These are phyloP conservation scores for Morpho helenor DNA, from an alignment of 2,888 invertebrate genomes.

Conservation along the genomic window DNA sequence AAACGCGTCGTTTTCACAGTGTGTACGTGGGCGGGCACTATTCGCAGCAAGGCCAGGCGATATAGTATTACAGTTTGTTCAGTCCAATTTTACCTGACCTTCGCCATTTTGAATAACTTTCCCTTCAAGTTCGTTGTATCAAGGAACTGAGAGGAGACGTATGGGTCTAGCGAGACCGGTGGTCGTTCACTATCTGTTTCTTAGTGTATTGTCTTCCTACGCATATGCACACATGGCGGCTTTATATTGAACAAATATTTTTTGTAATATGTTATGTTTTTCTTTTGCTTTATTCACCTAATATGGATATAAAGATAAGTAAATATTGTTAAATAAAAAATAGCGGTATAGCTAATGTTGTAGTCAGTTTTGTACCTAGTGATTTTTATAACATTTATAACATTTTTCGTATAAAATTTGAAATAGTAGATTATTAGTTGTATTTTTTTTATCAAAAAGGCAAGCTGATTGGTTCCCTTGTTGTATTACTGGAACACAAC, in stretches of 20 bases:
- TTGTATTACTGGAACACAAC: too few species aligned
- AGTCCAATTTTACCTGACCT: conserved; percentile 37
- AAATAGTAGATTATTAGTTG: too few species aligned
- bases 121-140: conserved; percentile 23
- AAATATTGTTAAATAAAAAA: too few species aligned
- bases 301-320: neutral
- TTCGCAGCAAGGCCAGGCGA: conserved; percentile 73
- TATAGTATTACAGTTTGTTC: conserved; percentile 67
- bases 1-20: conserved; percentile 39
- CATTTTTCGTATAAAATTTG: too few species aligned
- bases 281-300: neutral
- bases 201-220: conserved; percentile 51
- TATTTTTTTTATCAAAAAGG: too few species aligned
- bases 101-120: conserved; percentile 24
- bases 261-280: neutral
- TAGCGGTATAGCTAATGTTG: too few species aligned
- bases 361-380: too few species aligned
- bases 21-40: conserved; percentile 67
- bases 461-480: too few species aligned
- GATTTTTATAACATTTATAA: too few species aligned
- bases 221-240: conserved; percentile 54
- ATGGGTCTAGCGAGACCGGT: conserved; percentile 44
- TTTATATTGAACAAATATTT: neutral
- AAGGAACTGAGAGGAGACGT: conserved; percentile 27
- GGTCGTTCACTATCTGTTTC: conserved; percentile 39